Percentiles rank a stretch among this genome's conserved stretches.
phyloP scores from a whole-genome alignment of 2,113 vertebrate genomes.

The Phasianus colchicus region DNA sequence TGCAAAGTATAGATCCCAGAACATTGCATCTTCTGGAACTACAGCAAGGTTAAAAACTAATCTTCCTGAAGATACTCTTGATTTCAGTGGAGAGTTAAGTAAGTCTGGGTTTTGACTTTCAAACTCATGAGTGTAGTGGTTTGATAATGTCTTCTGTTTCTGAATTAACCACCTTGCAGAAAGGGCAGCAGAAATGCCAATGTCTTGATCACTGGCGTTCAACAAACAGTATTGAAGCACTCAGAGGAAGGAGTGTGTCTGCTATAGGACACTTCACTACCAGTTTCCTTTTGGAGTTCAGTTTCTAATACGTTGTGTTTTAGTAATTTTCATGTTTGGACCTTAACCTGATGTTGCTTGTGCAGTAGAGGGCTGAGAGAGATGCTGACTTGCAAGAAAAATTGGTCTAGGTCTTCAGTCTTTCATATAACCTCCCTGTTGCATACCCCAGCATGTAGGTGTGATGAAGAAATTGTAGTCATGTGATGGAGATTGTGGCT shows the following conservation, averaged over 20 bases:
- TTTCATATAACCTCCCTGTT: not conserved
- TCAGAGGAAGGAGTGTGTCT: not conserved
- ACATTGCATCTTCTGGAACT: not conserved
- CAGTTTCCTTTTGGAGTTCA: not conserved
- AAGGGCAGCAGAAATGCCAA: not conserved
- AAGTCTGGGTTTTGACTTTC: not conserved
- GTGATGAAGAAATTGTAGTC: not conserved
- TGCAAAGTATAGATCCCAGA: not conserved
- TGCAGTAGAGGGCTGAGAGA: not conserved
- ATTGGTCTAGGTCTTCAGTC: not conserved
- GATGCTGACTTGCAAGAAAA: not conserved
- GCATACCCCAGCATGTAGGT: accelerated
- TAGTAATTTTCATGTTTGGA: not conserved
- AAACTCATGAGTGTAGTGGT: not conserved
- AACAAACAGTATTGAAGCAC: not conserved
- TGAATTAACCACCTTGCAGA: not conserved
- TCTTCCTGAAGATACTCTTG: not conserved
- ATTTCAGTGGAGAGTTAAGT: not conserved
- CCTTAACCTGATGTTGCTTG: not conserved
- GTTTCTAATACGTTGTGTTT: not conserved
- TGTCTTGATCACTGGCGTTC: not conserved
- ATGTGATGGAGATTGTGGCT: not conserved
- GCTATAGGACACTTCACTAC: not conserved
- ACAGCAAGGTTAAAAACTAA: not conserved
- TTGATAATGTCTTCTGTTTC: not conserved